These are phyloP conservation scores for Pipistrellus kuhlii DNA, from an alignment of 2,797 vertebrate genomes.

Conservation along the genomic window DNA sequence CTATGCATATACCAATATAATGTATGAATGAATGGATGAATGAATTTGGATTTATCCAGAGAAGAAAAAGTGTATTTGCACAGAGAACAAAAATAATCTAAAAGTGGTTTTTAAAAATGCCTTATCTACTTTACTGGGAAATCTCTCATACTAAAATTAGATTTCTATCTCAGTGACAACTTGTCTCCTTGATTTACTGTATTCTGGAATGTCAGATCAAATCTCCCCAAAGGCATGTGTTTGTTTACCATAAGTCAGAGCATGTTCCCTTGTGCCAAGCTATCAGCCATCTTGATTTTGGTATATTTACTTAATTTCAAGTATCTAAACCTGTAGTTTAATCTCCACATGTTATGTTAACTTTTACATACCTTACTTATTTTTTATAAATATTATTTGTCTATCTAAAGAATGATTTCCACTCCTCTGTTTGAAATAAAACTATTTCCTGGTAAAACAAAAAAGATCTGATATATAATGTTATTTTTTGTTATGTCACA, in stretches of 20 bases:
- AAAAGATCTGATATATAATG: neutral
- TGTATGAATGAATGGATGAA: neutral
- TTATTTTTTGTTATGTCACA: neutral
- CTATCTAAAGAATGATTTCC: neutral
- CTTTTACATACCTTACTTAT: neutral
- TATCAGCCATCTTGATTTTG: neutral
- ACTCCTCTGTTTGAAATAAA: neutral
- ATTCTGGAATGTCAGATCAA: neutral
- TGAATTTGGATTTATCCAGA: neutral
- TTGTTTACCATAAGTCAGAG: neutral
- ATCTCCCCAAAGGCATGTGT: neutral
- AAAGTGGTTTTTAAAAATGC: neutral
- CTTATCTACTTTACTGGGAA: neutral
- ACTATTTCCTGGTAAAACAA: neutral
- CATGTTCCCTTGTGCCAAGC: neutral
- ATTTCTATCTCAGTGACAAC: neutral
- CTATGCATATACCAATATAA: rapidly evolving
- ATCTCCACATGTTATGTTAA: neutral
- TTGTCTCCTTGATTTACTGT: neutral
- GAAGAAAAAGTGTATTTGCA: neutral
- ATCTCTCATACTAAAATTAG: neutral
- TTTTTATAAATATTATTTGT: neutral
- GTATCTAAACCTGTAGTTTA: neutral
- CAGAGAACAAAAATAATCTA: neutral
- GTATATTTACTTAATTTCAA: neutral